phyloP scores from a whole-genome alignment of 2,113 vertebrate species.

The Strigops habroptila region DNA sequence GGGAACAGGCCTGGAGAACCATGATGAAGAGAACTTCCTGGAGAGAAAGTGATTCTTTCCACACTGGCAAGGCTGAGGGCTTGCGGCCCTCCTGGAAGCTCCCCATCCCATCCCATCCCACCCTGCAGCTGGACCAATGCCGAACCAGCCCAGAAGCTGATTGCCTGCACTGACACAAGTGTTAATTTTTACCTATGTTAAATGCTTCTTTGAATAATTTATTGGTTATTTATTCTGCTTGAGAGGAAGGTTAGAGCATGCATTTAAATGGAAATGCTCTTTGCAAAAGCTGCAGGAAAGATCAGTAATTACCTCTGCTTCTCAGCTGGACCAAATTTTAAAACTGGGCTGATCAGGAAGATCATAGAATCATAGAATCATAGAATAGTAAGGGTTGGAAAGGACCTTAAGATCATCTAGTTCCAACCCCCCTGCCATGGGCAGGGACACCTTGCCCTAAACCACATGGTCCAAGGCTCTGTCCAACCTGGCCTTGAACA shows the following conservation, averaged over 20 bases:
- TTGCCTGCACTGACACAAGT: background rate
- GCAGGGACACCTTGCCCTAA: too few species aligned
- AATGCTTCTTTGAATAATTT: slow-evolving; percentile 62
- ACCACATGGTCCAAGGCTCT: too few species aligned
- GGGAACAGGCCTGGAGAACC: background rate
- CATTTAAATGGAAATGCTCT: slow-evolving; percentile 57
- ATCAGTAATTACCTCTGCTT: background rate
- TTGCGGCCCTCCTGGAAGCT: background rate
- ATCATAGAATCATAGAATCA: too few species aligned
- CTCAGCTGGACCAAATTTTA: background rate
- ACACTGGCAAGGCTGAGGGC: background rate
- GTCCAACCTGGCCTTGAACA: too few species aligned
- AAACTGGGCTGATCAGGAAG: background rate
- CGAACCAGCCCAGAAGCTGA: background rate
- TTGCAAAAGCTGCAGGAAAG: background rate
- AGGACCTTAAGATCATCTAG: too few species aligned
- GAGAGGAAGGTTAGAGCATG: slow-evolving; percentile 44
- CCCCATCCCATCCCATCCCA: background rate
- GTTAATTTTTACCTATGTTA: slow-evolving; percentile 57
- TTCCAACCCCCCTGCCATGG: too few species aligned
- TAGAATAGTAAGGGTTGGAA: too few species aligned
- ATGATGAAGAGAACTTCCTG: background rate
- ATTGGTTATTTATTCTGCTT: slow-evolving; percentile 63
- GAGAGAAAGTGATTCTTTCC: background rate
- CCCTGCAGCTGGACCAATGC: background rate